Evolutionary conservation across 2,888 invertebrate genomes (phyloP).

Genomic region (Zaprionus obscuricornis): DNA sequence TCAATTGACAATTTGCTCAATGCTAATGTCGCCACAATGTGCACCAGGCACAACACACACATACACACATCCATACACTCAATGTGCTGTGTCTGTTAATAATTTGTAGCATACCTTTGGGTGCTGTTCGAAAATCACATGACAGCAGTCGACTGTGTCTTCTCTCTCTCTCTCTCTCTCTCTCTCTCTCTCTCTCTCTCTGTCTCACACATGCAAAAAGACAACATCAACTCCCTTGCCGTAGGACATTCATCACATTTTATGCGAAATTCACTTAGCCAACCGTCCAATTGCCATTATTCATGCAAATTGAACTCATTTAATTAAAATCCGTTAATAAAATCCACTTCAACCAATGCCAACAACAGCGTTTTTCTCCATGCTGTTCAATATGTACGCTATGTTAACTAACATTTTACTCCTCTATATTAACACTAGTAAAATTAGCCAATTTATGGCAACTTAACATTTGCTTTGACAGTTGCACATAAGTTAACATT

Average conservation of each 20-base stretch:
- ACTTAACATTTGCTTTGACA: slow-evolving; percentile 22
- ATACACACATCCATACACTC: slow-evolving; percentile 12
- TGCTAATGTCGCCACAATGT: slow-evolving; percentile 53
- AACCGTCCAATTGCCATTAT: slow-evolving; percentile 42
- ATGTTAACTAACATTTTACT: not conserved
- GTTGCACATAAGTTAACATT: not conserved
- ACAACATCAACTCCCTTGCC: too few species aligned
- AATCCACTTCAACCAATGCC: slow-evolving; percentile 16
- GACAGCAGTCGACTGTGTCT: slow-evolving; percentile 15
- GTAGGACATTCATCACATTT: slow-evolving; percentile 35
- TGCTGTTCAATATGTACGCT: slow-evolving; percentile 10
- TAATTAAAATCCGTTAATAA: slow-evolving; percentile 40
- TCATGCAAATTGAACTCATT: slow-evolving; percentile 52
- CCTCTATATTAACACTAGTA: slow-evolving; percentile 1
- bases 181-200: too few species aligned
- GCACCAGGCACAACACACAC: too few species aligned
- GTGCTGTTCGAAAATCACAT: slow-evolving; percentile 51
- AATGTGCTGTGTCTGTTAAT: slow-evolving; percentile 14
- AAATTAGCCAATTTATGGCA: slow-evolving; percentile 18
- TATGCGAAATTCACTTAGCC: slow-evolving; percentile 45
- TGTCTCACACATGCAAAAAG: too few species aligned
- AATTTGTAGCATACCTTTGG: slow-evolving; percentile 59
- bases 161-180: not conserved
- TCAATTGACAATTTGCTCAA: slow-evolving; percentile 67
- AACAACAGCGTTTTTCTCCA: too few species aligned